A percentile compares a stretch with the other conserved stretches of the same genome.
These are phyloP conservation scores for Pimephales promelas DNA, from an alignment of 2,113 vertebrate species.

Conservation along the genomic window DNA sequence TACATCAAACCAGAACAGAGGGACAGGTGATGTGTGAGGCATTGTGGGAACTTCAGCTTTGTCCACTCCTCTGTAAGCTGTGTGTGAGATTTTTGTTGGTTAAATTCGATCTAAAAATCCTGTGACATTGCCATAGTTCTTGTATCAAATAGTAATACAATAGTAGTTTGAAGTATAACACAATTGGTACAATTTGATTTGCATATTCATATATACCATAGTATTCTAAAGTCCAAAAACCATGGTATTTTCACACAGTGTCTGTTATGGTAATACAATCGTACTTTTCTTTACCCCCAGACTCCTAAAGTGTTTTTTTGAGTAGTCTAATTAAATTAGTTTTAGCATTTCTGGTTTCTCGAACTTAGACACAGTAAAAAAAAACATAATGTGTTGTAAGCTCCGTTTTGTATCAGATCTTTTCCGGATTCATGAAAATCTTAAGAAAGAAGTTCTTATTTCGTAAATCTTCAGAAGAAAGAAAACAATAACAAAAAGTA, in stretches of 20 bases:
- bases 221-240: not conserved
- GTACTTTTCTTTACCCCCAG: too few species aligned
- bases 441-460: too few species aligned
- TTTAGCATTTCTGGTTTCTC: not conserved
- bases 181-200: not conserved
- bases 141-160: not conserved
- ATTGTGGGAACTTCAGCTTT: slow-evolving; percentile 35
- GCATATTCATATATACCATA: not conserved
- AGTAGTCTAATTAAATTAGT: not conserved
- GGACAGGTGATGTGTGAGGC: slow-evolving; percentile 44
- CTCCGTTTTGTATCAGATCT: not conserved
- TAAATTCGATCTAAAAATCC: not conserved
- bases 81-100: not conserved
- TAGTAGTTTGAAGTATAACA: not conserved
- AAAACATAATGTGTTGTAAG: not conserved
- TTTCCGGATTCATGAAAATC: too few species aligned
- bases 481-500: too few species aligned
- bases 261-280: not conserved
- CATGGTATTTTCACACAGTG: not conserved
- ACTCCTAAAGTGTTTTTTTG: not conserved
- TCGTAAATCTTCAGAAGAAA: too few species aligned
- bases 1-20: slow-evolving; percentile 40
- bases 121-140: not conserved
- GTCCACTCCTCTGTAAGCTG: not conserved
- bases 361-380: not conserved